These are phyloP conservation scores for Dendrolimus kikuchii DNA, from an alignment of 1,140 invertebrate genomes.

Conservation along the genomic window DNA sequence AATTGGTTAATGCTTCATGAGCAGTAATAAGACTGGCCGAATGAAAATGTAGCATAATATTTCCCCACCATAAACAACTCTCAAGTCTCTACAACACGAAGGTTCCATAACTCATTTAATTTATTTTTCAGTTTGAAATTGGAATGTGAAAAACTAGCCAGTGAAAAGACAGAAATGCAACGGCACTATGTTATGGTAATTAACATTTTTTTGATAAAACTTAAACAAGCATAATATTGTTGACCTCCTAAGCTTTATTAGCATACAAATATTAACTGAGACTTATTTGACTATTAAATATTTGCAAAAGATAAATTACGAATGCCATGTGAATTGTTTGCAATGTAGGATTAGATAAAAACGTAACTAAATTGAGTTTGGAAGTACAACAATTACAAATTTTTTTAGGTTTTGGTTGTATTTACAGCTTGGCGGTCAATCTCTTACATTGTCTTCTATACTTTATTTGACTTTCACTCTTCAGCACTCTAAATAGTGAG, in stretches of 20 bases:
- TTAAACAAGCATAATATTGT: background rate
- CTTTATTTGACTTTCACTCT: too few species aligned
- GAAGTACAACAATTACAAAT: too few species aligned
- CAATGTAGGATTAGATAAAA: background rate
- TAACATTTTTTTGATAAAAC: conserved; percentile 5
- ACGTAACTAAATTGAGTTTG: too few species aligned
- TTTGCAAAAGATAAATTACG: conserved; percentile 5
- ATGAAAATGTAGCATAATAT: too few species aligned
- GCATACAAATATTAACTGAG: conserved; percentile 10
- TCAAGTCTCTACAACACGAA: too few species aligned
- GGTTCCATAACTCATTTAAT: background rate
- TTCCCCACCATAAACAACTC: too few species aligned
- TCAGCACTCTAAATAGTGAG: too few species aligned
- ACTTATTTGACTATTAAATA: conserved; percentile 5
- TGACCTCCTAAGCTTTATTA: conserved; percentile 12
- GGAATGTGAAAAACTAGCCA: conserved; percentile 96
- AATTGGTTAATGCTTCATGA: too few species aligned
- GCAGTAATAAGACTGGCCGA: too few species aligned
- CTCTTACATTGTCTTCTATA: too few species aligned
- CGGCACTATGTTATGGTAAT: conserved; percentile 98
- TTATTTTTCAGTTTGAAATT: conserved; percentile 82
- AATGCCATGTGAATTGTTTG: conserved; percentile 9
- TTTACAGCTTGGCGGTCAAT: too few species aligned
- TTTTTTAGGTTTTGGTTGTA: too few species aligned
- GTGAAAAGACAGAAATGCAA: conserved; percentile 99